Evolutionary conservation across 2,888 invertebrate genomes (phyloP), one percentile per base, ranked within the genome.

Genomic region (Drosophila quinaria): DNA sequence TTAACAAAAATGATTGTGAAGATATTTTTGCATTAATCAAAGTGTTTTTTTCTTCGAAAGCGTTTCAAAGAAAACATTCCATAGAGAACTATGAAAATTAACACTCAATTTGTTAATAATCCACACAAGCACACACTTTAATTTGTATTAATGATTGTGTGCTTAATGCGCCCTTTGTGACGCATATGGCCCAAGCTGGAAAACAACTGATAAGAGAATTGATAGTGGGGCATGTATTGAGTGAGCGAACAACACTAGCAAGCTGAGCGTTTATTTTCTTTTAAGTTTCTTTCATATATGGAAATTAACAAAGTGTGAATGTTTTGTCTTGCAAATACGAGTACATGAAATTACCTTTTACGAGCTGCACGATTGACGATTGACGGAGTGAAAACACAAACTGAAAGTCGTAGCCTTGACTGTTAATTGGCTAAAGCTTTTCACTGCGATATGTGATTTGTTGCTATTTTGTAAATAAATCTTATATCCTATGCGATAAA

Each of bases 91-190:
- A 65, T 64, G 47, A 44, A 64, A 78, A 72, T 67, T 44, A 83
- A 62, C 55, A 69, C 54, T 47, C 56, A 67, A 72, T 80, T 87
- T 78, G 71, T 74, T 70, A 74, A 80, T 77, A 74, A 71, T 74
- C 65, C 41, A 51, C 17, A 58, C 17, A 31, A 11, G 15, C 11
- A 50, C 13, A 25, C 11, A 35, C 8, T 17, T 4, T 51, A 15
- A 42, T 22, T 10, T 33, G 42, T 44, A 31, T 25, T n/a, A 9
- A 56, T 55, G 39, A 70, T 52, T 50, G 54, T 52, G 49, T 67
- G 52, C 52, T 54, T 56, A 60, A 56, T 44, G 67, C 47, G 64
- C 70, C 54, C 71, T 77, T 67, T 74, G 70, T 80, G 76, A 72
- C 71, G 67, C 75, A 76, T 67, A 33, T 41, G 59, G 52, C 47